Evolutionary conservation across 2,888 invertebrate genomes (phyloP), one percentile per base, ranked within the genome.

Genomic region (Ennomos quercinarius): DNA sequence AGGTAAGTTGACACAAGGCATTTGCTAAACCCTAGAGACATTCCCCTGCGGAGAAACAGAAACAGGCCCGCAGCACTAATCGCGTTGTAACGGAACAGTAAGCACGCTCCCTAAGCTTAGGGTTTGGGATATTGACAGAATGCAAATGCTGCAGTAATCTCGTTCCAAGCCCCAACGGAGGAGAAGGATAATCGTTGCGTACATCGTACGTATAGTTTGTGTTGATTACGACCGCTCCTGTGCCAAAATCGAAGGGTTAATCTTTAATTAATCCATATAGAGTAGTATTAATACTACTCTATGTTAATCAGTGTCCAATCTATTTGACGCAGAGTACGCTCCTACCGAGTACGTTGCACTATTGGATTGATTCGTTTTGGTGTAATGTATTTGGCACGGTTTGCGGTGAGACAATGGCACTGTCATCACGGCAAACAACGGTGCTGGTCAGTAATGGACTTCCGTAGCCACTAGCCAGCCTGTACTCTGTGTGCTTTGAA

Each of bases 121-220:
- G 76, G 73, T 72, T 74, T 68, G 58, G 69, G 71, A 77, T 83
- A 83, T 83, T 76, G 80, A 70, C 73, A 70, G 78, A 79, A 85
- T 83, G 82, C 77, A 85, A 86, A 87, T 87, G 73, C 68, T 74
- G 64, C 51, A 70, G 75, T 78, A 80, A 82, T 81, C 70, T 75
- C 64, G 74, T 79, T 77, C 59, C 51, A 44, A 59, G 49, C 61
- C 58, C 58, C 63, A 64, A 64, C 50, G 57, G 56, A 53, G 67
- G 52, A 61, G 54, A 49, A 62, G 51, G 48, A 66, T 63, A 54
- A 64, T 72, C 68, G 57, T 61, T 64, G 60, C 58, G 37, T 37
- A 40, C 43, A 39, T 60, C 48, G 39, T 47, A 40, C 44, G 50
- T 56, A 51, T 38, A 44, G 42, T 56, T 56, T 48, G 50, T 11